Evolutionary conservation across 2,797 vertebrate genomes (phyloP), one percentile per base, ranked within the genome.

Genomic region (Pampus argenteus): DNA sequence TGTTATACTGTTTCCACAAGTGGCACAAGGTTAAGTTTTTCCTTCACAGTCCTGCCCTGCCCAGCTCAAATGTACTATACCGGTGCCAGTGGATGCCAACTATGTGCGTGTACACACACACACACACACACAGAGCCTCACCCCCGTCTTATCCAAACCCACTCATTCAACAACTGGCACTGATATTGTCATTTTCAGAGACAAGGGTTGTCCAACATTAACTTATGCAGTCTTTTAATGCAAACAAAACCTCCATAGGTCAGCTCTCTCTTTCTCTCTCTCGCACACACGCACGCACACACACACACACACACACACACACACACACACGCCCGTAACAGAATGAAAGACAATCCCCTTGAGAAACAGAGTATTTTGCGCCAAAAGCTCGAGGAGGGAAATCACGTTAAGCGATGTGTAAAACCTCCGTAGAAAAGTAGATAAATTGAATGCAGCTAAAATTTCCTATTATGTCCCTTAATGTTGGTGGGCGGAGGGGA

Each of bases 381-480:
- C 69, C 81, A 80, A 87, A 85, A 89, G 81, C 89, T 79, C 13
- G 8, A 84, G 78, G 90, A 85, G 93, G 87, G 51, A 81, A 81
- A 90, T 89, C 78, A 63, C 74, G 87, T 95, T 93, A 94, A 86
- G 93, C 92, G 89, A 87, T 77, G 88, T 88, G 84, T 91, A 90
- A 93, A 96, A 95, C 86, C 64, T 78, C 91, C 22, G 36, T 68
- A 91, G 88, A 91, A 81, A 90, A 90, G 82, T 52, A 74, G 76
- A 85, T 83, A 85, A 92, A 92, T 87, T 88, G 88, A 86, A 89
- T 78, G 89, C 92, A 88, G 90, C 91, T 95, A 88, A 81, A 80
- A 86, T 93, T 92, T 94, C 94, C 91, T 91, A 88, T 91, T 94
- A 86, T 91, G 83, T 83, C 25, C 56, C 77, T 86, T 83, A 84